These are phyloP conservation scores for Chondrosia reniformis DNA, from an alignment of 37 sponge, comb jelly and placozoan genomes.

Conservation along the genomic window DNA sequence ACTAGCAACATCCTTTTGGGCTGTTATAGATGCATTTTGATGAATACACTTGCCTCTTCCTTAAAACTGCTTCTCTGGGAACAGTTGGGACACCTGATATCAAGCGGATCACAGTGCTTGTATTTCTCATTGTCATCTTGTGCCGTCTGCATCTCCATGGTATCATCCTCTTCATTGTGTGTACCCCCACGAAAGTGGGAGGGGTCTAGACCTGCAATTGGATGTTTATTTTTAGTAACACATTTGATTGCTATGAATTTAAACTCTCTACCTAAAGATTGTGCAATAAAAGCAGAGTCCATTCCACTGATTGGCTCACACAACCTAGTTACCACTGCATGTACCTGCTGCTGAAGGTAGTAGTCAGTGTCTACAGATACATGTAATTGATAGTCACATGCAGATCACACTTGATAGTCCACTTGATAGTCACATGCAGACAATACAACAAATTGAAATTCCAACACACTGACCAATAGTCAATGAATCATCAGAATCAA, in stretches of 20 bases:
- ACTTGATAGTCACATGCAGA: too few relatives aligned
- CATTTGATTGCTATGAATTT: neutral
- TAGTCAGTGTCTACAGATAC: conserved; percentile 59
- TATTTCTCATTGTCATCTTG: neutral
- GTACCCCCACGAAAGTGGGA: neutral
- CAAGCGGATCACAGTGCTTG: neutral
- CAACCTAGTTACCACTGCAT: conserved; percentile 87
- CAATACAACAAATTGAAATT: too few relatives aligned
- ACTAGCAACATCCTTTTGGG: too few relatives aligned
- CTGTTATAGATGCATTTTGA: too few relatives aligned
- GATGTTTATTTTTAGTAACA: neutral
- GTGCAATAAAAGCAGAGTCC: conserved; percentile 79
- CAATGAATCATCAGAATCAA: conserved; percentile 34
- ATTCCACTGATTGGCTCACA: conserved; percentile 89
- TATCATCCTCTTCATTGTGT: neutral
- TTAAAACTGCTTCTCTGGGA: neutral
- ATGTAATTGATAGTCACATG: too few relatives aligned
- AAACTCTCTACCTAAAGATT: conserved; percentile 55
- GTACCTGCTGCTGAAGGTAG: conserved; percentile 84
- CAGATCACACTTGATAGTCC: too few relatives aligned
- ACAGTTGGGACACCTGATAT: neutral
- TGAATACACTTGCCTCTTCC: neutral
- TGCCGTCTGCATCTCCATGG: neutral
- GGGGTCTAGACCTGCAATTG: neutral
- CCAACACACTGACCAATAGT: conserved; percentile 27